Evolutionary conservation across 2,113 vertebrate genomes (phyloP), one percentile per base, ranked within the genome.

Genomic region (Brachyhypopomus occidentalis): DNA sequence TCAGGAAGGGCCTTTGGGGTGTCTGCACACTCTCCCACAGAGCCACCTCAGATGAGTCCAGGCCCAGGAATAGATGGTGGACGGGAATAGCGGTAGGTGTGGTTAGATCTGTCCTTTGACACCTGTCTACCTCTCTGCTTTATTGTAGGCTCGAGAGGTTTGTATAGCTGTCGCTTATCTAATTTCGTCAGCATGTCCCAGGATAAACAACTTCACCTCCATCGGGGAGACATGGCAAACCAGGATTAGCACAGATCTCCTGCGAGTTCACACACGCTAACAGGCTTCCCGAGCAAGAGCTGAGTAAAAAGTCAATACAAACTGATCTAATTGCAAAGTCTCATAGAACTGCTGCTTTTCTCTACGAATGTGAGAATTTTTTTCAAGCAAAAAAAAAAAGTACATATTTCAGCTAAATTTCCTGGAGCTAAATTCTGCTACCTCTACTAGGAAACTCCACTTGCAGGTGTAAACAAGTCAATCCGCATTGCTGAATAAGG

Each of bases 61-160:
- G 20, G 75, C 55, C 55, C 64, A 72, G 56, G 82, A 85, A 79
- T 79, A 79, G 76, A 82, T 9, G 2, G 16, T 30, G 27, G 71
- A 81, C 34, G 67, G 34, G 67, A 75, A 75, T 75, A 81, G 62
- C 14, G 45, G 14, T 75, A 83, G 80, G 84, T 79, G 84, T 83
- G 80, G 76, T 64, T 64, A 64, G 80, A 82, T 72, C 62, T 79
- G 77, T 83, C 76, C 72, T 79, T 77, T 79, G 41, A 79, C 80
- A 85, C 80, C 66, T 79, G 80, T 85, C 36, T 75, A 72, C 72
- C 72, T 85, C 72, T 76, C 45, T 20, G 45, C 58, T 85, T 75
- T 76, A 82, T 79, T 79, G 72, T 80, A 79, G 59, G 75, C 45
- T 82, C 41, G 14, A 56, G 27, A 36, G 38, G 52, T 56, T 58